Evolutionary conservation across 1,140 invertebrate genomes (phyloP).

Genomic region (Scaptodrosophila lebanonensis): DNA sequence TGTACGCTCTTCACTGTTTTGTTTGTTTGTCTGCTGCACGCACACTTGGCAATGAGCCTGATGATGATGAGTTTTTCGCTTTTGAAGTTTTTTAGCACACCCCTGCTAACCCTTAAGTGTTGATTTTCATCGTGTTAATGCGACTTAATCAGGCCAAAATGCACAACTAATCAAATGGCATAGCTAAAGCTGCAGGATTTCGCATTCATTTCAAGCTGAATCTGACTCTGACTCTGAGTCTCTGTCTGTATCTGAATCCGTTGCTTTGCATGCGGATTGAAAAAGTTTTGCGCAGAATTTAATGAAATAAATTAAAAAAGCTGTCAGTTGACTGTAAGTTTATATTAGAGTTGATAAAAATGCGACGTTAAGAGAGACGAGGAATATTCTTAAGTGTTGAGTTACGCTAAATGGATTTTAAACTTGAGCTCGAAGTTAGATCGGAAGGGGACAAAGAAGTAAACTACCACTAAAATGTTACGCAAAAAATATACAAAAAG

Average conservation of each 20-base stretch:
- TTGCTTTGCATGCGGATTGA: constrained; percentile 67
- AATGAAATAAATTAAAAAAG: constrained; percentile 71
- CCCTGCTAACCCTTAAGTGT: constrained; percentile 5
- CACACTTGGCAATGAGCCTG: constrained; percentile 49
- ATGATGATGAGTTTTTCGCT: constrained; percentile 47
- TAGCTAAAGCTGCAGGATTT: constrained; percentile 1
- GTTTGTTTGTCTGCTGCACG: constrained; percentile 27
- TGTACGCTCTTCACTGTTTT: constrained; percentile 43
- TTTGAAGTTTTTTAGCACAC: constrained; percentile 46
- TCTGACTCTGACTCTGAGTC: too few relatives aligned
- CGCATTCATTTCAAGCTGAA: constrained; percentile 9
- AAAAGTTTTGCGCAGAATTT: constrained; percentile 56
- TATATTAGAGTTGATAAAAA: constrained; percentile 65
- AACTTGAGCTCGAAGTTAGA: constrained; percentile 30
- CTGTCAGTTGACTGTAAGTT: constrained; percentile 68
- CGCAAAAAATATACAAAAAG: constrained; percentile 16
- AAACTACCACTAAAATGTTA: constrained; percentile 71
- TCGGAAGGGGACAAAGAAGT: constrained; percentile 32
- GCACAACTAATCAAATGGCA: constrained; percentile 66
- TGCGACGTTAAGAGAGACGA: constrained; percentile 9
- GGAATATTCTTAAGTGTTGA: constrained; percentile 70
- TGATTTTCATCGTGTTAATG: constrained; percentile 44
- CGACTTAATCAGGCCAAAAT: constrained; percentile 57
- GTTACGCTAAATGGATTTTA: constrained; percentile 72
- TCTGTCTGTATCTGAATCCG: too few relatives aligned